Evolutionary conservation across 2,888 invertebrate species (phyloP).

Genomic region (Tetranychus truncatus): DNA sequence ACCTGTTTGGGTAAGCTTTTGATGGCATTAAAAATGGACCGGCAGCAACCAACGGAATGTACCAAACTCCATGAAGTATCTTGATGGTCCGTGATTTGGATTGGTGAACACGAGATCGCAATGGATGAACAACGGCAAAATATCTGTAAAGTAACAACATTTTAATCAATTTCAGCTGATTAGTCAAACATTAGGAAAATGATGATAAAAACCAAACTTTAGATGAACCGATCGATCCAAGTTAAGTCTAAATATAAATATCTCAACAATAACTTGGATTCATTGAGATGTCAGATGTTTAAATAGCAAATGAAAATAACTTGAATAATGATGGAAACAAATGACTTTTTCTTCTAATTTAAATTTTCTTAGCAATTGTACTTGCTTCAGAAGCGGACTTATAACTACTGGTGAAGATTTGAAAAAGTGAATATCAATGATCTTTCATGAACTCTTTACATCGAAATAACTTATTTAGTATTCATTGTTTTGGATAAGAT

Average conservation of each 20-base stretch:
- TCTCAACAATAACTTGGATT: too few relatives aligned
- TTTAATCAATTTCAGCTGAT: background rate
- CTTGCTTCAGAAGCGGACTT: too few relatives aligned
- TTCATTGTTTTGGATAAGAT: too few relatives aligned
- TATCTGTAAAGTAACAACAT: constrained; percentile 30
- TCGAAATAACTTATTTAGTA: too few relatives aligned
- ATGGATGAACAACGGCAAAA: constrained; percentile 36
- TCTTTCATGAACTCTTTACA: too few relatives aligned
- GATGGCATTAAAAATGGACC: constrained; percentile 30
- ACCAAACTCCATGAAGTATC: constrained; percentile 34
- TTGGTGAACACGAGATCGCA: constrained; percentile 33
- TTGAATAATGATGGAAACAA: background rate
- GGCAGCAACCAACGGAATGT: constrained; percentile 31
- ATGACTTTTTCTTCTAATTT: background rate
- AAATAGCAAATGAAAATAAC: background rate
- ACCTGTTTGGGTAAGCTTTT: constrained; percentile 28
- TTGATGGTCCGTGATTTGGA: constrained; percentile 32
- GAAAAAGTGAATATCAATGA: too few relatives aligned
- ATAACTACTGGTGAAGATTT: too few relatives aligned
- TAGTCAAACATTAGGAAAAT: background rate
- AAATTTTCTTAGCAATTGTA: too few relatives aligned
- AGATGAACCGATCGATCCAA: too few relatives aligned
- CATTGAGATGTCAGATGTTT: too few relatives aligned
- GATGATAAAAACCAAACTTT: too few relatives aligned
- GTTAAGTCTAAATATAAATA: too few relatives aligned